Evolutionary conservation across 2,797 vertebrate genomes (phyloP), one percentile per base, ranked within the genome.

Genomic region (Delichon dasypus): DNA sequence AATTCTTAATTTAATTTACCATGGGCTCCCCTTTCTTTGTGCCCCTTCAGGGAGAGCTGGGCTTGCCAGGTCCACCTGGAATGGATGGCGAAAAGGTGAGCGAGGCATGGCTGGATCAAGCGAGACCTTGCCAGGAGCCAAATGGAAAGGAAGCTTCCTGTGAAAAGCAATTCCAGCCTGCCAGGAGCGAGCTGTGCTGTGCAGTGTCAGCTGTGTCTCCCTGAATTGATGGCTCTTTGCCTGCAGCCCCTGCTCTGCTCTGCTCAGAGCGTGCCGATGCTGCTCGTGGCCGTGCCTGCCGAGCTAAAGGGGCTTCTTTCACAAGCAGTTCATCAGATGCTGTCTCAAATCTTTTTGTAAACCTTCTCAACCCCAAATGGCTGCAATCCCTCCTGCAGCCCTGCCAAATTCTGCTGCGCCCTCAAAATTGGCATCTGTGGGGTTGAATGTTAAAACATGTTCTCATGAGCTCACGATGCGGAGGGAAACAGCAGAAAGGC

Each of bases 81-180:
- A 84, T 98, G 29, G 99, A 99, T 5, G 99, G 99, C 57, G 98
- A 98, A 84, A 98, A 98, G 98, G 99, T 99, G 96, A 17, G 76
- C 1, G 22, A 34, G 58, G 38, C 73, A 72, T 0, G 7, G 75
- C 61, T 65, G 75, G 45, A 32, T 44, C 0, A 1, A 75, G n/a
- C 0, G 1, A 79, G 68, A 62, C 27, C 38, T 34, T 86, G 44
- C 58, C 61, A 72, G 71, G 68, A 91, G 23, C n/a, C 0, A 30
- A 48, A 48, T 66, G 38, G 5, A 57, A 42, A 50, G 48, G 61
- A 40, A n/a, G 23, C 10, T 74, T n/a, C 5, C 22, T n/a, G 1
- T 18, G 54, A 47, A 40, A 78, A 85, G 29, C 64, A 73, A 60
- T 73, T 17, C 26, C 64, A 74, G 72, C 15, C 7, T 86, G 65